Evolutionary conservation across 2,797 vertebrate species (phyloP).

Genomic region (Centropyge bicolor): DNA sequence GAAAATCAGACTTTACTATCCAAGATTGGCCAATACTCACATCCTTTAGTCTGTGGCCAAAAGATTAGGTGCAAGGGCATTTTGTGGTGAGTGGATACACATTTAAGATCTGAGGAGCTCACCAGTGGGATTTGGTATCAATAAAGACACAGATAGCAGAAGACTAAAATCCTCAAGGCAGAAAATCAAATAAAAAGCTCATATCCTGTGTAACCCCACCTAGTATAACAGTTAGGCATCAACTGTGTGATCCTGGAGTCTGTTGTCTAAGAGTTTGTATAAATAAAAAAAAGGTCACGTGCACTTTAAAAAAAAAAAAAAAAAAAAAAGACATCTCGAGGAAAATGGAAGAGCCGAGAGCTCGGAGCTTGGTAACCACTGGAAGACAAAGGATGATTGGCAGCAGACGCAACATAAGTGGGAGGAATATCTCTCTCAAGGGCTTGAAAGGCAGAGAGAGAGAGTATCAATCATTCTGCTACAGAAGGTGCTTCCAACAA

Average conservation of each 20-base stretch:
- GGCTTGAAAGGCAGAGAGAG: slow-evolving; percentile 56
- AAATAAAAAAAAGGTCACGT: slow-evolving; percentile 45
- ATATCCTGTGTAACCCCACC: slow-evolving; percentile 69
- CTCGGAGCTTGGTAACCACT: slow-evolving; percentile 42
- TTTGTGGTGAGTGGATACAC: slow-evolving; percentile 74
- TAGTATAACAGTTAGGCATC: slow-evolving; percentile 40
- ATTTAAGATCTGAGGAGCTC: slow-evolving; percentile 73
- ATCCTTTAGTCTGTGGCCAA: slow-evolving; percentile 78
- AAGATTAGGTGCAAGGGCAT: slow-evolving; percentile 77
- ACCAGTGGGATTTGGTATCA: slow-evolving; percentile 76
- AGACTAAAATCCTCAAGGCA: slow-evolving; percentile 64
- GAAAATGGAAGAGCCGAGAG: slow-evolving; percentile 27
- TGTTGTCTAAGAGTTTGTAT: slow-evolving; percentile 38
- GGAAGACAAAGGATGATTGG: slow-evolving; percentile 70
- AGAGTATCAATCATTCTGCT: slow-evolving; percentile 69
- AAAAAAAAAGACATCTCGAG: slow-evolving; percentile 38
- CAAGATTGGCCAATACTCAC: slow-evolving; percentile 45
- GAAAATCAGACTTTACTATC: slow-evolving; percentile 64
- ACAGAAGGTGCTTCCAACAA: slow-evolving; percentile 60
- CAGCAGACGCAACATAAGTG: slow-evolving; percentile 62
- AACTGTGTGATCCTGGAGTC: slow-evolving; percentile 15
- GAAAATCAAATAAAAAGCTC: slow-evolving; percentile 76
- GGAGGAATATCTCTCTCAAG: slow-evolving; percentile 66
- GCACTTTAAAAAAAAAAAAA: slow-evolving; percentile 46
- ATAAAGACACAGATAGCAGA: slow-evolving; percentile 73